Conservation (phyloP, 2,113 vertebrate genomes). For the Spilogale gracilis region DNA sequence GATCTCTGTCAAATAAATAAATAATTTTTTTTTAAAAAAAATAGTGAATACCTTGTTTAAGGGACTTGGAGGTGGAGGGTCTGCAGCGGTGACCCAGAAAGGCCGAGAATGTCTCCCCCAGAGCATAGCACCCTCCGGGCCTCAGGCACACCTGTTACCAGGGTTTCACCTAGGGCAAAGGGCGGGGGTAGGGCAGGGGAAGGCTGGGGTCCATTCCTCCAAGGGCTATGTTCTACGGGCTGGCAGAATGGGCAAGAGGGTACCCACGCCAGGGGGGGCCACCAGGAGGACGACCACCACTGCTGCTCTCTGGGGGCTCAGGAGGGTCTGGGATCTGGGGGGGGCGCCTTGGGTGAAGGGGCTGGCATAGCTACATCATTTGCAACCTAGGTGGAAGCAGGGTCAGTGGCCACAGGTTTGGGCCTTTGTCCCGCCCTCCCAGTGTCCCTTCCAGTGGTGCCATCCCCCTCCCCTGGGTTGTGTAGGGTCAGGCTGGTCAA, state of each 20-base stretch:
- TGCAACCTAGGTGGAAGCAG: constrained; percentile 51
- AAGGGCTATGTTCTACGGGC: neutral
- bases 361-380: constrained; percentile 71
- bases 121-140: neutral
- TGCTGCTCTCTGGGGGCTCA: neutral
- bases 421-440: constrained; percentile 45
- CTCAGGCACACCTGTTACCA: neutral
- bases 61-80: neutral
- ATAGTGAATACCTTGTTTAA: neutral
- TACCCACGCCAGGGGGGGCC: neutral
- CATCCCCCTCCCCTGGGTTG: neutral
- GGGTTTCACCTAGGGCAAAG: neutral
- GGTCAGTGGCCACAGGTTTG: neutral
- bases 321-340: neutral
- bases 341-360: neutral
- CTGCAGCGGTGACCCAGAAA: neutral
- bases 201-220: neutral
- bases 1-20: too few relatives aligned
- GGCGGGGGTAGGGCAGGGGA: neutral
- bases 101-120: neutral
- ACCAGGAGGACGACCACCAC: neutral
- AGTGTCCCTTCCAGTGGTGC: constrained; percentile 75
- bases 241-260: neutral
- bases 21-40: too few relatives aligned
- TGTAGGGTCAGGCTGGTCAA: neutral